Conservation (phyloP, 2,888 invertebrate genomes). For the Steromphala cineraria region DNA sequence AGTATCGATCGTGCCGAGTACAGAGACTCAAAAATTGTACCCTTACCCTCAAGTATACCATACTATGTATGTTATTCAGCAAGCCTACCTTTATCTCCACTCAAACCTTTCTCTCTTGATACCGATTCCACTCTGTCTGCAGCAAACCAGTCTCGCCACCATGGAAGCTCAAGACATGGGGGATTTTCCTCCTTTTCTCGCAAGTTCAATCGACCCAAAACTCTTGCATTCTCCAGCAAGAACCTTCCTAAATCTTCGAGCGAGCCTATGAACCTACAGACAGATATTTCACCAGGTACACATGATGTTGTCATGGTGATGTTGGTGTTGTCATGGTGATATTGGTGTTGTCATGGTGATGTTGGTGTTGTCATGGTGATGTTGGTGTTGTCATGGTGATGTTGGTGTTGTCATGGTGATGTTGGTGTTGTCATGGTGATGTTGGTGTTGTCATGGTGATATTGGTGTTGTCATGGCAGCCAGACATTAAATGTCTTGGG, state of each 20-base stretch:
- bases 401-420: not conserved
- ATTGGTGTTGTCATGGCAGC: too few species aligned
- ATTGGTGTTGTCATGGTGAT: not conserved
- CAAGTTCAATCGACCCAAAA: constrained; percentile 60
- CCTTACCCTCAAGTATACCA: too few species aligned
- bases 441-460: too few species aligned
- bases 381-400: too few species aligned
- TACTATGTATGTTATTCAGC: too few species aligned
- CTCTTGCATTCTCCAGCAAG: constrained; percentile 56
- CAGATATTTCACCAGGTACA: constrained; percentile 72
- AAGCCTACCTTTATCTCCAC: too few species aligned
- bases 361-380: not conserved
- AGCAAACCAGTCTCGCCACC: constrained; percentile 31
- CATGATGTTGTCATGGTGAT: not conserved
- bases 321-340: not conserved
- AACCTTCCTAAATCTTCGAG: constrained; percentile 72
- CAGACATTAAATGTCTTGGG: too few species aligned
- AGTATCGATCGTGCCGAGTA: too few species aligned
- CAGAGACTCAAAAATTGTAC: too few species aligned
- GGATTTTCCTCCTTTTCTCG: constrained; percentile 58
- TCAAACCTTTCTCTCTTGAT: too few species aligned
- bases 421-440: not conserved
- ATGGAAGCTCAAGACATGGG: constrained; percentile 29
- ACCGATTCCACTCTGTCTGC: not conserved
- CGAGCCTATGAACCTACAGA: constrained; percentile 73